Evolutionary conservation across 1,140 invertebrate genomes (phyloP), one percentile per base, ranked within the genome.

Genomic region (Lucilia cuprina): DNA sequence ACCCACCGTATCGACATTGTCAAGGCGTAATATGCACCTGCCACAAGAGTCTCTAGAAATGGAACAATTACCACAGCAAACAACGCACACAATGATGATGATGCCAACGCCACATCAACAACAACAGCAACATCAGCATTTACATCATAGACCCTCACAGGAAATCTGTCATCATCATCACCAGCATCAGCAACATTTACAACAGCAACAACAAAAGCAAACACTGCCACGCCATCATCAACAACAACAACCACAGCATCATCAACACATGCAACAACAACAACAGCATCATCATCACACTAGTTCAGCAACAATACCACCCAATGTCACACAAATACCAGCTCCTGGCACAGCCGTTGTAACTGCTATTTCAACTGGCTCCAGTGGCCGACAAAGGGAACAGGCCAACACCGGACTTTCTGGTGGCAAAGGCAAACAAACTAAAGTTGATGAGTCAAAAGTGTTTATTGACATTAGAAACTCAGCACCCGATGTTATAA

Each of bases 401-500:
- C 14, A 25, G 5, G 25, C 7, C 4, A 30, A 13, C 1, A 7
- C 30, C 10, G 60, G 13, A 13, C 30, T 14, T n/a, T 19, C 14
- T 7, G 74, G 83, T 74, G 83, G 65, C 17, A 83, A 83, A 49
- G 50, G 50, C 19, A 83, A 83, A 86, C 87, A 86, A 85, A 86
- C 50, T 87, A 89, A 84, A 86, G 86, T 84, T 77, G 89, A 91
- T 84, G 91, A 91, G 85, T 89, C 90, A 82, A 89, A 88, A 88
- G 89, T 89, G 82, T 91, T 87, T 84, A 91, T 92, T 86, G 92
- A 93, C 85, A 91, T 91, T 86, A 88, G 91, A 41, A 96, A 96
- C 88, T 96, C 96, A 74, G 96, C 96, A 1, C 96, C 96, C 21
- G 96, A 97, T 89, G 96, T 97, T 82, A 96, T 97, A 86, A 95